These are phyloP conservation scores for Pegoplata infirma DNA, from an alignment of 2,888 invertebrate genomes.

Conservation along the genomic window DNA sequence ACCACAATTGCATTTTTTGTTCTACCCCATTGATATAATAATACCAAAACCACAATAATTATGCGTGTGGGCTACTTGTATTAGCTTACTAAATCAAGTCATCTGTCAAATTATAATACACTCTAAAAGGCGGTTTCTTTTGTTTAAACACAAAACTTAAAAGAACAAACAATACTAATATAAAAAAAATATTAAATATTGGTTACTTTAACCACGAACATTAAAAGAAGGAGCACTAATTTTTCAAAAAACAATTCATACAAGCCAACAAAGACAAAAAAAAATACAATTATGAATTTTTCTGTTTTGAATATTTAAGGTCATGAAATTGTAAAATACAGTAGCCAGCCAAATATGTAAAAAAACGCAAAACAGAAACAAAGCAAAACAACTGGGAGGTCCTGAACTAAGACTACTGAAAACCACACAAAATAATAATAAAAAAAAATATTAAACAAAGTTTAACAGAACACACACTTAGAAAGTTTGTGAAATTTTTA, in stretches of 20 bases:
- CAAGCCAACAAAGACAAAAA: too few relatives aligned
- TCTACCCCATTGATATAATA: background rate
- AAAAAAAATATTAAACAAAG: slow-evolving; percentile 12
- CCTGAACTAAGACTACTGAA: slow-evolving; percentile 54
- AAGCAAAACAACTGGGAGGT: slow-evolving; percentile 56
- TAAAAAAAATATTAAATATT: slow-evolving; percentile 36
- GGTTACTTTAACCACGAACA: slow-evolving; percentile 58
- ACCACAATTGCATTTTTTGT: slow-evolving; percentile 32
- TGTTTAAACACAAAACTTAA: background rate
- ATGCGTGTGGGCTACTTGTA: slow-evolving; percentile 53
- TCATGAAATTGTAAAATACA: slow-evolving; percentile 56
- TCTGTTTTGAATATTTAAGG: slow-evolving; percentile 59
- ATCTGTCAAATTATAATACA: slow-evolving; percentile 46
- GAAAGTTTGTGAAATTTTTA: slow-evolving; percentile 51
- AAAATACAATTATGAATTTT: slow-evolving; percentile 58
- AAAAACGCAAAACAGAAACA: slow-evolving; percentile 6
- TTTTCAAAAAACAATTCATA: slow-evolving; percentile 28
- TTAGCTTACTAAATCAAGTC: slow-evolving; percentile 61
- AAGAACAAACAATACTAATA: background rate
- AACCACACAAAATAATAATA: background rate
- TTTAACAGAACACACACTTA: slow-evolving; percentile 46
- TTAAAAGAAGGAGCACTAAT: slow-evolving; percentile 52
- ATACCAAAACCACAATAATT: slow-evolving; percentile 36
- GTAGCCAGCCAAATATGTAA: slow-evolving; percentile 59
- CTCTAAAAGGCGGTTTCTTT: slow-evolving; percentile 45